These are phyloP conservation scores for Pemphigus obesinymphae DNA, from an alignment of 1,140 invertebrate species.

Conservation along the genomic window DNA sequence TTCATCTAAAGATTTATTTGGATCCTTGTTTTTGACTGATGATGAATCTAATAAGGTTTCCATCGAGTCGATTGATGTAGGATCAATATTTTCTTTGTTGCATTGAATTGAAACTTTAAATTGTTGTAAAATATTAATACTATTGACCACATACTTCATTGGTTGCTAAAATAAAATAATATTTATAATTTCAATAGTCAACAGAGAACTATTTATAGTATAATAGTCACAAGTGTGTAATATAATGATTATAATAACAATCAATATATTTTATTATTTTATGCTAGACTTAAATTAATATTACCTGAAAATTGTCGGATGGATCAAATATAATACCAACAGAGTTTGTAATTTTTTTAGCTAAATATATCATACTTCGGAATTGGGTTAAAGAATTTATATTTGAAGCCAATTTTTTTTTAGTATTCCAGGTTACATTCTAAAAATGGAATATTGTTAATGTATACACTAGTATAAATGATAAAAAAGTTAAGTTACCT, in stretches of 20 bases:
- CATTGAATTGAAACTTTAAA: not conserved
- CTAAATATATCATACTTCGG: slow-evolving; percentile 11
- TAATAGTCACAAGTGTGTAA: not conserved
- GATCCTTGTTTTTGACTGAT: not conserved
- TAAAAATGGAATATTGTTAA: not conserved
- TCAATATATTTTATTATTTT: not conserved
- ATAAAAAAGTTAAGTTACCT: slow-evolving; percentile 46
- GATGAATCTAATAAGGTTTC: not conserved
- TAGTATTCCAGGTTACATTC: slow-evolving; percentile 29
- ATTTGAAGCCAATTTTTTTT: slow-evolving; percentile 2
- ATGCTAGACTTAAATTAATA: not conserved
- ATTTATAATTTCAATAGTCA: not conserved
- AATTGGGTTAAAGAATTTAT: not conserved
- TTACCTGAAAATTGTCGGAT: not conserved
- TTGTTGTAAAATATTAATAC: slow-evolving; percentile 28
- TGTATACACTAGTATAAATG: not conserved
- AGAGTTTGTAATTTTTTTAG: not conserved
- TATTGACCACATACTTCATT: slow-evolving; percentile 6
- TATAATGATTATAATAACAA: not conserved
- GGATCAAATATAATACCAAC: not conserved
- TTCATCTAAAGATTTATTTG: not conserved
- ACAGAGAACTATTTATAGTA: not conserved
- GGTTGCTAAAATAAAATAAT: slow-evolving; percentile 9
- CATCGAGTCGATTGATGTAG: not conserved
- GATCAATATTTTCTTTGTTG: not conserved